phyloP scores from a whole-genome alignment of 2,113 vertebrate genomes.

The Pristiophorus japonicus region DNA sequence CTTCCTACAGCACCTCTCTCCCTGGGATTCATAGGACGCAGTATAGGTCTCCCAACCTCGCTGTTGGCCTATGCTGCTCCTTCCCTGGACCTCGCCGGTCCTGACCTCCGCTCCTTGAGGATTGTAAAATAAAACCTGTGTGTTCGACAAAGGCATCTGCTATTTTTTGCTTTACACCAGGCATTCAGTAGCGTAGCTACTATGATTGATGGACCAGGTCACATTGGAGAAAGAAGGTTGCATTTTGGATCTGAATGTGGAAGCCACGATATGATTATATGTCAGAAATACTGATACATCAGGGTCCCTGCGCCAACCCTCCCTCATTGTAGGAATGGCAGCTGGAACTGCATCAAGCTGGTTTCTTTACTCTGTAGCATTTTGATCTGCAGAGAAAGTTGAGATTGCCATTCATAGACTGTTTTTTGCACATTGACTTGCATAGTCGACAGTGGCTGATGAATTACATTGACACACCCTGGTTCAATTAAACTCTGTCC shows the following conservation, averaged over 20 bases:
- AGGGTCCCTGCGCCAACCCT: constrained; percentile 65
- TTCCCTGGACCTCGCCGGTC: too few relatives aligned
- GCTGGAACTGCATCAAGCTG: constrained; percentile 51
- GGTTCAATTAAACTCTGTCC: not conserved
- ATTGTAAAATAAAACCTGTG: not conserved
- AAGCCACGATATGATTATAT: constrained; percentile 66
- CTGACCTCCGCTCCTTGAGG: too few relatives aligned
- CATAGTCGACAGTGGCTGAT: too few relatives aligned
- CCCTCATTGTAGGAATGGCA: not conserved
- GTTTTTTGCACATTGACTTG: too few relatives aligned
- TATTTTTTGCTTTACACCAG: not conserved
- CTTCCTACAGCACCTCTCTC: too few relatives aligned
- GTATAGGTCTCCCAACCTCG: too few relatives aligned
- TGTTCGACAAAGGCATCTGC: too few relatives aligned
- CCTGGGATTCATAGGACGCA: too few relatives aligned
- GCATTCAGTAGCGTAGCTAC: not conserved
- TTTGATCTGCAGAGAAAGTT: too few relatives aligned
- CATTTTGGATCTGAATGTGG: constrained; percentile 79
- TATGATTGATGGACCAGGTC: not conserved
- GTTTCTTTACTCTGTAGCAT: too few relatives aligned
- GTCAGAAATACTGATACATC: constrained; percentile 68
- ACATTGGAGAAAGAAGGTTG: not conserved
- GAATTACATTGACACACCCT: not conserved
- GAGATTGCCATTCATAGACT: too few relatives aligned
- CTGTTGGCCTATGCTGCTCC: too few relatives aligned